These are phyloP conservation scores for Pterophyllum scalare DNA, from an alignment of 2,113 vertebrate genomes.

Conservation along the genomic window DNA sequence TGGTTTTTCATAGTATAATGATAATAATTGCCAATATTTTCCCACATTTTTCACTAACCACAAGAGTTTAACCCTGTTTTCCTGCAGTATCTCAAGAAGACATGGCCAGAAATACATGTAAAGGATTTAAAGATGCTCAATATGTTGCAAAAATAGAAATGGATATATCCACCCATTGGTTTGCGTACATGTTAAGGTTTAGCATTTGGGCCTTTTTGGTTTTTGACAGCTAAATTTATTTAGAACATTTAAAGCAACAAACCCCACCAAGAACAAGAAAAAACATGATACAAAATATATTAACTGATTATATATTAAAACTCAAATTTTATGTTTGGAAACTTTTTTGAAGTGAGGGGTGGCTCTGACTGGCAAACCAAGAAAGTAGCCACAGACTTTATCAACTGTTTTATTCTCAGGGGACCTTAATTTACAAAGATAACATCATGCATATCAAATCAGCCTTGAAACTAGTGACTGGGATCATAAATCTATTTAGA, in stretches of 20 bases:
- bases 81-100: background rate
- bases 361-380: too few relatives aligned
- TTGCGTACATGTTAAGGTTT: background rate
- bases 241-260: slow-evolving; percentile 4
- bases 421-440: too few relatives aligned
- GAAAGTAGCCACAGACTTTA: too few relatives aligned
- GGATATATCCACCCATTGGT: background rate
- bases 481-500: background rate
- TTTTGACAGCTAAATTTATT: background rate
- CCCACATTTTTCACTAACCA: slow-evolving; percentile 1
- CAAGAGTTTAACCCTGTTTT: background rate
- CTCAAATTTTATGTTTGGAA: too few relatives aligned
- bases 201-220: background rate
- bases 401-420: too few relatives aligned
- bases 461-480: too few relatives aligned
- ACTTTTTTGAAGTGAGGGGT: too few relatives aligned
- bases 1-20: slow-evolving; percentile 4
- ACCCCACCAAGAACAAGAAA: background rate
- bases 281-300: background rate
- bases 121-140: background rate
- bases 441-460: too few relatives aligned
- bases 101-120: background rate
- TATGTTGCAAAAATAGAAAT: background rate
- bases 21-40: slow-evolving; percentile 9
- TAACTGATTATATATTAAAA: too few relatives aligned